Percentiles rank a stretch among this genome's conserved stretches.
These are phyloP conservation scores for Tryphoninae sp. DNA, from an alignment of 2,888 invertebrate species.

Conservation along the genomic window DNA sequence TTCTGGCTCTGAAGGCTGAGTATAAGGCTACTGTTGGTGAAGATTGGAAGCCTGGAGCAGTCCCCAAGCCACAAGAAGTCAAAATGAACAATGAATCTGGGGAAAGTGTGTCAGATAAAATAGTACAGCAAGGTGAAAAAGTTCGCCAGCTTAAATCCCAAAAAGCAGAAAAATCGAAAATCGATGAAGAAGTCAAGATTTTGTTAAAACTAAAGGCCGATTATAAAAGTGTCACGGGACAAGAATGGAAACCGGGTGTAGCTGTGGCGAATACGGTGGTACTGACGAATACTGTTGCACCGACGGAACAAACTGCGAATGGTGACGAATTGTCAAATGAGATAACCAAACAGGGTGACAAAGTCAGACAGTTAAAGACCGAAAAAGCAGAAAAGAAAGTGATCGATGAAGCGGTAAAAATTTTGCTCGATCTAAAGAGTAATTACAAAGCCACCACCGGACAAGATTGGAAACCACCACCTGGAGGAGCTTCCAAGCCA, in stretches of 20 bases:
- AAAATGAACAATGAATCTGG: conserved; percentile 44
- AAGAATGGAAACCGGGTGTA: conserved; percentile 83
- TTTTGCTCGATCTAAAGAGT: conserved; percentile 87
- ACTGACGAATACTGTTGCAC: no score
- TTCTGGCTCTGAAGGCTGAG: conserved; percentile 88
- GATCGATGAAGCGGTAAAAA: conserved; percentile 84
- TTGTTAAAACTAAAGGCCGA: conserved; percentile 88
- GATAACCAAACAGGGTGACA: conserved; percentile 64
- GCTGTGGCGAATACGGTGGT: no score
- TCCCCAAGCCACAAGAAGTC: conserved; percentile 68
- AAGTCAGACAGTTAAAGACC: conserved; percentile 71
- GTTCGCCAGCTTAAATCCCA: conserved; percentile 71
- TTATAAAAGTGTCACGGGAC: conserved; percentile 87
- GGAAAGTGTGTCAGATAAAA: conserved; percentile 64
- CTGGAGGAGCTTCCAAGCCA: conserved; percentile 68
- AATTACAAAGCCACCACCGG: conserved; percentile 89
- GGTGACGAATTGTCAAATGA: no score
- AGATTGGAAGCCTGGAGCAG: conserved; percentile 83
- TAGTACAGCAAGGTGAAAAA: conserved; percentile 72
- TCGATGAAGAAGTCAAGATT: conserved; percentile 84
- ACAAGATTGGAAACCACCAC: conserved; percentile 82
- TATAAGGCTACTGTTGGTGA: conserved; percentile 87
- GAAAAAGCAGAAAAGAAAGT: conserved; percentile 80
- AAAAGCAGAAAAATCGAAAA: conserved; percentile 80
- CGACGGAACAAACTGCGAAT: no score